A percentile compares a stretch with the other conserved stretches of the same genome.
phyloP scores from a whole-genome alignment of 2,113 vertebrate genomes.

The Lamprologus callipterus region DNA sequence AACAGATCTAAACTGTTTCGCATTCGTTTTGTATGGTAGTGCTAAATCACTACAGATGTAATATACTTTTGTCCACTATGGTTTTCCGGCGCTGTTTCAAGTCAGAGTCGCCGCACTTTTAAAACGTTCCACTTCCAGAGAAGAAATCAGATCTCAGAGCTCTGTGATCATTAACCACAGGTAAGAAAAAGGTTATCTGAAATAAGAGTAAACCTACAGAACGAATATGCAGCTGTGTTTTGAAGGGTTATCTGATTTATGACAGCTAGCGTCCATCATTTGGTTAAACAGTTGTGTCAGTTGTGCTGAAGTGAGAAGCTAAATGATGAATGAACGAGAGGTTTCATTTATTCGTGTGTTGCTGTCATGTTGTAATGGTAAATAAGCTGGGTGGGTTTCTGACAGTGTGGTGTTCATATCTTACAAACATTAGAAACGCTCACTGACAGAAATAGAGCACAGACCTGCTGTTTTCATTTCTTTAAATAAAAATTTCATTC shows the following conservation, averaged over 20 bases:
- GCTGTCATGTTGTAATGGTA: neutral
- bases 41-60: neutral
- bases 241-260: neutral
- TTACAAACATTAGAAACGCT: neutral
- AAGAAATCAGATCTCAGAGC: neutral
- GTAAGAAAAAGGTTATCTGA: neutral
- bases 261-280: neutral
- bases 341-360: neutral
- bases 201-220: neutral
- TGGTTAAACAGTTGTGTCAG: neutral
- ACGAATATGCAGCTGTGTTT: neutral
- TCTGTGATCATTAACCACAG: neutral
- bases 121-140: neutral
- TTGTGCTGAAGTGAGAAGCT: neutral
- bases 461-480: neutral
- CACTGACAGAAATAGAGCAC: neutral
- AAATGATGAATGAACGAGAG: neutral
- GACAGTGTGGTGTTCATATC: neutral
- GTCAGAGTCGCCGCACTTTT: neutral
- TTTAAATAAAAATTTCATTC: neutral
- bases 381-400: neutral
- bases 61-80: neutral
- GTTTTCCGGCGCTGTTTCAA: neutral
- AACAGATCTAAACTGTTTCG: neutral
- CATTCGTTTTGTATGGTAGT: neutral